These are phyloP conservation scores for Paracentrotus lividus DNA, from an alignment of 53 echinoderm and acorn worm species.

Conservation along the genomic window DNA sequence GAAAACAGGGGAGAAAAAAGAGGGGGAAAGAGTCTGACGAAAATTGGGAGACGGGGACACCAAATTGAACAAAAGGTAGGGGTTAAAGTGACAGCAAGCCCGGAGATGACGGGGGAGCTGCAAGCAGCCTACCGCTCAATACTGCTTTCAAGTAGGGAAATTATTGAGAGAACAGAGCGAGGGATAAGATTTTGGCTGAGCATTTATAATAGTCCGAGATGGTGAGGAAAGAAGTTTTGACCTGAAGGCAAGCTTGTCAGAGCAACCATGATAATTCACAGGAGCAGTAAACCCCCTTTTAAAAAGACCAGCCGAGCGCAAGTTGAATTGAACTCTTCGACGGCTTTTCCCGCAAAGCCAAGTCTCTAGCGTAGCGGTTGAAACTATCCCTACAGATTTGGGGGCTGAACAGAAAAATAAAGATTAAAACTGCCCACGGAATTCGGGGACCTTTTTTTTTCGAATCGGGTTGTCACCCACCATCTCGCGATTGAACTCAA, in stretches of 20 bases:
- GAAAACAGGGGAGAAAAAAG: not conserved
- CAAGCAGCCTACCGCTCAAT: slow-evolving; percentile 18
- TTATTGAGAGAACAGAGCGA: not conserved
- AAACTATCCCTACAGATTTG: slow-evolving; percentile 57
- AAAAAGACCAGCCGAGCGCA: slow-evolving; percentile 43
- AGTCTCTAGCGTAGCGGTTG: slow-evolving; percentile 9
- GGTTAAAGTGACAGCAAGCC: slow-evolving; percentile 68
- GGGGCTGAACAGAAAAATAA: slow-evolving; percentile 46
- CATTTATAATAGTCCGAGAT: slow-evolving; percentile 42
- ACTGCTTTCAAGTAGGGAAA: not conserved
- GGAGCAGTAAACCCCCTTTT: slow-evolving; percentile 30
- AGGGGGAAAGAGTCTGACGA: not conserved
- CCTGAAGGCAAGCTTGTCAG: slow-evolving; percentile 65
- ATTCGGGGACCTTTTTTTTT: slow-evolving; percentile 16
- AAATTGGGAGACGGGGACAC: slow-evolving; percentile 50
- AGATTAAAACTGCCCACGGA: slow-evolving; percentile 58
- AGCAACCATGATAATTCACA: slow-evolving; percentile 13
- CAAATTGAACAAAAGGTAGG: slow-evolving; percentile 18
- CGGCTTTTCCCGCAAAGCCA: slow-evolving; percentile 11
- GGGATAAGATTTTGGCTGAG: not conserved
- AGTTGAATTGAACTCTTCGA: slow-evolving; percentile 57
- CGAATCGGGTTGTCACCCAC: slow-evolving; percentile 55
- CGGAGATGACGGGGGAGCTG: slow-evolving; percentile 44
- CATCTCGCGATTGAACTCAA: slow-evolving; percentile 34
- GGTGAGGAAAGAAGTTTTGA: slow-evolving; percentile 21